These are phyloP conservation scores for Phortica magna DNA, from an alignment of 2,888 invertebrate genomes.

Conservation along the genomic window DNA sequence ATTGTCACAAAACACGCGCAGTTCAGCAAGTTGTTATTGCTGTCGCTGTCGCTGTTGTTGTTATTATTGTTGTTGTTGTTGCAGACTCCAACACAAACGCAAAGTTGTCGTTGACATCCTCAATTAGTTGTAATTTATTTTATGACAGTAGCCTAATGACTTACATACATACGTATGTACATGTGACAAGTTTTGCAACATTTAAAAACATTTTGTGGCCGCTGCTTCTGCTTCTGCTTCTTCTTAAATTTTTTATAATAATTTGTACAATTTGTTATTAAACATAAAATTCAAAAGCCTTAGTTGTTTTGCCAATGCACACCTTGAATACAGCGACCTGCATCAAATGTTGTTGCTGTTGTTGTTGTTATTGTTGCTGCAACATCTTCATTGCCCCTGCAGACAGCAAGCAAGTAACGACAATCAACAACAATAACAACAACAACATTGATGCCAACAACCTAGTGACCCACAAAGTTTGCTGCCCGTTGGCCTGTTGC, in stretches of 20 bases:
- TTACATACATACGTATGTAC: slow-evolving; percentile 20
- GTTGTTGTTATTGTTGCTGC: slow-evolving; percentile 24
- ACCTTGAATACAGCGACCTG: slow-evolving; percentile 41
- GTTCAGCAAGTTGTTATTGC: not conserved
- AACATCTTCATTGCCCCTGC: slow-evolving; percentile 45
- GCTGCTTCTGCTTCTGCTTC: not conserved
- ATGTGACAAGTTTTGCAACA: slow-evolving; percentile 23
- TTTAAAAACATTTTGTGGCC: not conserved
- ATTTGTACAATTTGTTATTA: slow-evolving; percentile 17
- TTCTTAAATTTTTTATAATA: not conserved
- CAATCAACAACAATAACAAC: slow-evolving; percentile 27
- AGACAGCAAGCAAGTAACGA: not conserved
- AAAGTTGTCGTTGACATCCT: slow-evolving; percentile 60
- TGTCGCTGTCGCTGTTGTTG: too few species aligned
- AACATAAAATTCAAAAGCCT: not conserved
- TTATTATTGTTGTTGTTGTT: not conserved
- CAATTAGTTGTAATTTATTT: slow-evolving; percentile 63
- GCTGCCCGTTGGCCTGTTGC: slow-evolving; percentile 20
- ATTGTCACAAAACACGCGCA: slow-evolving; percentile 55
- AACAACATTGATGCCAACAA: slow-evolving; percentile 49
- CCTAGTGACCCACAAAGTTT: slow-evolving; percentile 66
- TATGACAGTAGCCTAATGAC: slow-evolving; percentile 45
- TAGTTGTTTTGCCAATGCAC: slow-evolving; percentile 25
- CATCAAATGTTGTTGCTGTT: slow-evolving; percentile 21
- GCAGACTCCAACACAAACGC: not conserved